phyloP scores from a whole-genome alignment of 2,888 invertebrate species.

The Odontomyia ornata region DNA sequence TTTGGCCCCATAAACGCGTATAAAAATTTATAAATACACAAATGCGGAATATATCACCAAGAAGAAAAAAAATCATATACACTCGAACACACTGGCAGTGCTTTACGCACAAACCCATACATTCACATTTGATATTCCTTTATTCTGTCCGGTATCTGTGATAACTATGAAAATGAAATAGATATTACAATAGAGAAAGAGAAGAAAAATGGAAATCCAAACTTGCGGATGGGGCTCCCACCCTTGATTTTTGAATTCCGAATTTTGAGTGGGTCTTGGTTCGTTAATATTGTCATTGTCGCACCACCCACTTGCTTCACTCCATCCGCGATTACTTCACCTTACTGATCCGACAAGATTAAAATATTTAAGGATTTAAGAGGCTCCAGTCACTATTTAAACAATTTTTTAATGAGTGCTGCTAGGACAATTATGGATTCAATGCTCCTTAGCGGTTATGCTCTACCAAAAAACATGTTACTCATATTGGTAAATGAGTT shows the following conservation, averaged over 20 bases:
- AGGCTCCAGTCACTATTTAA: neutral
- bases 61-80: constrained; percentile 33
- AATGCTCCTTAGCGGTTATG: too few species aligned
- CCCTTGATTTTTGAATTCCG: constrained; percentile 38
- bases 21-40: constrained; percentile 42
- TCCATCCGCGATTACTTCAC: neutral
- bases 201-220: constrained; percentile 4
- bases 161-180: constrained; percentile 17
- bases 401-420: too few species aligned
- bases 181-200: neutral
- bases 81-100: constrained; percentile 17
- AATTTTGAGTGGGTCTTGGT: constrained; percentile 20
- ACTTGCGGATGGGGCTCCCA: neutral
- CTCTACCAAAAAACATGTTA: too few species aligned
- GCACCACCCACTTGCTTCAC: neutral
- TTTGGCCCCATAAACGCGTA: constrained; percentile 33
- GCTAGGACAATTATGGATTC: too few species aligned
- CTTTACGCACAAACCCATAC: constrained; percentile 30
- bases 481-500: too few species aligned
- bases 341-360: neutral
- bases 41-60: constrained; percentile 25
- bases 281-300: neutral
- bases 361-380: neutral
- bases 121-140: constrained; percentile 28
- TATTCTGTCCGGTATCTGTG: constrained; percentile 39